Evolutionary conservation across 2,888 invertebrate genomes (phyloP), one percentile per base, ranked within the genome.

Genomic region (Dasysyrphus tricinctus): DNA sequence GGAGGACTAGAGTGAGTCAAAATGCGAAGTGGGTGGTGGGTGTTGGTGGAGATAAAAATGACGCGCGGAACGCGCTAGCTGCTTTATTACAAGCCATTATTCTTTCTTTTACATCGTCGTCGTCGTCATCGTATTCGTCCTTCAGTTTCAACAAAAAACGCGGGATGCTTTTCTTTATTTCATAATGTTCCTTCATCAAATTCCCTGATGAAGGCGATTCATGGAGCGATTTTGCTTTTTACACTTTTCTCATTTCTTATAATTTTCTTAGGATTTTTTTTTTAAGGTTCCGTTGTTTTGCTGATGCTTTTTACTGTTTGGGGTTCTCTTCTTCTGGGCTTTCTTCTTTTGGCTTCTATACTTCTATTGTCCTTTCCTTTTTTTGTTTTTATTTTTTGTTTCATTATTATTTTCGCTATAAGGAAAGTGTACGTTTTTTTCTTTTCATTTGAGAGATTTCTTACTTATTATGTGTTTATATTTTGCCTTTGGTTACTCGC

Each of bases 181-280:
- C 34, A 54, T 76, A 80, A 85, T 81, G 81, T 81, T 81, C 70
- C 61, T 54, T 85, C 81, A 85, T 85, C 85, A 85, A 61, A 85
- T 85, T 76, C 73, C 69, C 77, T 81, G 85, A 85, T 85, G 77
- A 73, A 76, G 84, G 84, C 80, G 84, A 84, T 84, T 80, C 83
- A 80, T 75, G 83, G 54, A 80, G 72, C 76, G 76, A 80, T 80
- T 80, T 77, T 79, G 73, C 61, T 61, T 80, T 73, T 67, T 65
- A n/a, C 39, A 19, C 19, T 42, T 54, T 80, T 54, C 59, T 69
- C 39, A 29, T 37, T 61, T 70, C 57, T 51, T 70, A 69, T 19
- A 69, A 69, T 69, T 34, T 51, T 57, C 57, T 47, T 77, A 49
- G 14, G 12, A n/a, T 59, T 24, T 59, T 24, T 59, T 57, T 57